Evolutionary conservation across 2,113 vertebrate genomes (phyloP).

Genomic region (Mastomys natalensis): DNA sequence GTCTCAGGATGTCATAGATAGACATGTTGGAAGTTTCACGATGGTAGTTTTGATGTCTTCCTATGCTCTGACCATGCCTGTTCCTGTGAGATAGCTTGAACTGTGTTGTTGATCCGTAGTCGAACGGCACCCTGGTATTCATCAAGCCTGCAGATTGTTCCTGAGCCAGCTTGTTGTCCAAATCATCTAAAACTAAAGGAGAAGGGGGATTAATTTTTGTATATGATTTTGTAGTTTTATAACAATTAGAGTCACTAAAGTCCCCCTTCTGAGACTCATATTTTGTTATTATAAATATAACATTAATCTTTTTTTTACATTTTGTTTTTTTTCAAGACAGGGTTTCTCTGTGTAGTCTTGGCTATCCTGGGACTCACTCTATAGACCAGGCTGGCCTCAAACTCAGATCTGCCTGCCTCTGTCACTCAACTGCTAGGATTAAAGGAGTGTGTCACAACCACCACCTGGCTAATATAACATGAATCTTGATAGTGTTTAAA

Average conservation of each 20-base stretch:
- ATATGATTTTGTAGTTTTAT: constrained; percentile 17
- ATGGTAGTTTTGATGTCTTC: constrained; percentile 75
- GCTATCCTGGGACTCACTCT: neutral
- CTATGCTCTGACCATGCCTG: constrained; percentile 48
- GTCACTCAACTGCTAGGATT: neutral
- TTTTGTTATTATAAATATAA: constrained; percentile 21
- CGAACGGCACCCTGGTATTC: constrained; percentile 55
- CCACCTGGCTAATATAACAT: neutral
- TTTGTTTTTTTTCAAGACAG: neutral
- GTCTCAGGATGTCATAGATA: constrained; percentile 85
- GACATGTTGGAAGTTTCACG: constrained; percentile 79
- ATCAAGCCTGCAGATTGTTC: constrained; percentile 82
- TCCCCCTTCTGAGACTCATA: neutral
- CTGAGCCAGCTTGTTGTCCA: constrained; percentile 88
- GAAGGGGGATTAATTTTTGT: constrained; percentile 38
- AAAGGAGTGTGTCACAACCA: neutral
- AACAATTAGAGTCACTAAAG: constrained; percentile 33
- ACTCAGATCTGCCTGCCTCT: neutral
- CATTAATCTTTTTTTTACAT: neutral
- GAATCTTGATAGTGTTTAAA: constrained; percentile 54
- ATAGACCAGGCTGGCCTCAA: neutral
- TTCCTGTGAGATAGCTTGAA: constrained; percentile 52
- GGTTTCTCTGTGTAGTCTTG: neutral
- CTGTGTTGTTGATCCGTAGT: constrained; percentile 65
- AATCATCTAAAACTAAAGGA: constrained; percentile 87